Evolutionary conservation across 2,113 vertebrate genomes (phyloP).

Genomic region (Tetrao urogallus): DNA sequence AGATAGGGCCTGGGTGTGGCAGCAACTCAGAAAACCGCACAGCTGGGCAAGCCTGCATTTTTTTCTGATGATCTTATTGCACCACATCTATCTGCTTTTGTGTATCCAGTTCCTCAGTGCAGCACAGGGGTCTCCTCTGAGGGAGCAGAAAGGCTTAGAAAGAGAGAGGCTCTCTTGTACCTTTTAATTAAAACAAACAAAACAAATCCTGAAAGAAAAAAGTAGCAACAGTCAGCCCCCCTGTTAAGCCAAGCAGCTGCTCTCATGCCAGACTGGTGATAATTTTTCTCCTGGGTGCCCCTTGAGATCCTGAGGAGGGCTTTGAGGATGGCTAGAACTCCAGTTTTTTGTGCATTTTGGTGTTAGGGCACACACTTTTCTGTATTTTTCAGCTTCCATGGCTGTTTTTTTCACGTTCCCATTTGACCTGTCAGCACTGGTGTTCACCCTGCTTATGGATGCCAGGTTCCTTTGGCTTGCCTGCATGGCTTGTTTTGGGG

Average conservation of each 20-base stretch:
- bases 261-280: not conserved
- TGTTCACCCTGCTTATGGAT: not conserved
- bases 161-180: not conserved
- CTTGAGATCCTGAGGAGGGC: rapidly evolving
- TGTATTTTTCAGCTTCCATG: not conserved
- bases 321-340: not conserved
- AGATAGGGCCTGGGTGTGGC: not conserved
- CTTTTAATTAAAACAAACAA: not conserved
- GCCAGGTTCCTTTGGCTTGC: not conserved
- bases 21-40: not conserved
- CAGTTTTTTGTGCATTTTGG: not conserved
- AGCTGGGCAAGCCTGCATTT: not conserved
- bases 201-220: not conserved
- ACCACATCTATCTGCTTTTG: not conserved
- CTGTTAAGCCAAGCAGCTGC: not conserved
- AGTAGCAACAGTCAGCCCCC: not conserved
- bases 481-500: not conserved
- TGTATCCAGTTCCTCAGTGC: not conserved
- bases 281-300: not conserved
- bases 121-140: not conserved
- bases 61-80: not conserved
- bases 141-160: not conserved
- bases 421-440: not conserved
- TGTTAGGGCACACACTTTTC: not conserved
- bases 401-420: not conserved